Conservation (phyloP, 2,888 invertebrate genomes). For the Pegoplata infirma region DNA sequence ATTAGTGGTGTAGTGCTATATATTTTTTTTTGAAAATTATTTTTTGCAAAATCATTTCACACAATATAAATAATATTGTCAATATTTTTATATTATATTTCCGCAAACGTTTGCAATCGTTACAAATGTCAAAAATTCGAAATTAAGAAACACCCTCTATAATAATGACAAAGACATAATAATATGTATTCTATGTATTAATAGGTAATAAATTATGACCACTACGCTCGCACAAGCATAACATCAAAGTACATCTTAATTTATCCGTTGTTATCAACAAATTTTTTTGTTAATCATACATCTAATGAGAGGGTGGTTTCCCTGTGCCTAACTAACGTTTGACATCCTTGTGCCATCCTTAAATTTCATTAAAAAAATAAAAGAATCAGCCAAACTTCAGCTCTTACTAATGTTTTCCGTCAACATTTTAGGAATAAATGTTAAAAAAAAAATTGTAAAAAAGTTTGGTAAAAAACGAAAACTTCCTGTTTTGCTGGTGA, state of each 20-base stretch:
- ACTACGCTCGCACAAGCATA: conserved; percentile 50
- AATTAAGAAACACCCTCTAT: conserved; percentile 1
- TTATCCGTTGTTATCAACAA: conserved; percentile 28
- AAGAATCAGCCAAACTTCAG: background rate
- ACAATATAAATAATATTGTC: background rate
- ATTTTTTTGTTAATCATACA: conserved; percentile 20
- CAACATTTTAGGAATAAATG: conserved; percentile 7
- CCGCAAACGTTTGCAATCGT: conserved; percentile 13
- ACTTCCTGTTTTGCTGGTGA: conserved; percentile 34
- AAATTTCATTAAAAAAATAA: conserved; percentile 8
- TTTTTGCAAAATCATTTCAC: too few species aligned
- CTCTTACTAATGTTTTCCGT: conserved; percentile 38
- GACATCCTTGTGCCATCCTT: background rate
- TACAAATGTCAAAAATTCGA: background rate
- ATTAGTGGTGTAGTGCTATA: too few species aligned
- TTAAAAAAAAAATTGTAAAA: conserved; percentile 19
- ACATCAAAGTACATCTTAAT: conserved; percentile 56
- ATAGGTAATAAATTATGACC: conserved; percentile 47
- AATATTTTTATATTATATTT: conserved; percentile 1
- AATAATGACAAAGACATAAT: background rate
- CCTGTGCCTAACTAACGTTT: background rate
- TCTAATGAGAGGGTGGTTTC: background rate
- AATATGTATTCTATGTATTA: background rate
- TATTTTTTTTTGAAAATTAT: too few species aligned
- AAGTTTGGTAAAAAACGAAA: conserved; percentile 7